Base-by-base conservation (phyloP, 2,113 vertebrate species). In the Platysternon megacephalum region DNA sequence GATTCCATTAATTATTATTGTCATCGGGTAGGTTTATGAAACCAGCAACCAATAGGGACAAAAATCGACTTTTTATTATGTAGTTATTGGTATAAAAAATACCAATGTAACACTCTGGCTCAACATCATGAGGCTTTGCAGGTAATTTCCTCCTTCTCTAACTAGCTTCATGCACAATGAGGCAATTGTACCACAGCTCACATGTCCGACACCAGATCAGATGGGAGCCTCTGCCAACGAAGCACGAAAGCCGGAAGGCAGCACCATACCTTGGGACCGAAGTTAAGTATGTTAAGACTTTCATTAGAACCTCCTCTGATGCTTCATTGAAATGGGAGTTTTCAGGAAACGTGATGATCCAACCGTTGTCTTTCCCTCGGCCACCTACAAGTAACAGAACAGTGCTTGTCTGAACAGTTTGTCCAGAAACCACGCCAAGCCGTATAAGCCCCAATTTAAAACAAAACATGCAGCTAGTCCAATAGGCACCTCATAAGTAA, bases 301-400 rank as follows among this genome's bases (percentile, higher is more conserved):
- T 99, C 48, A 98, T 93, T 61, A 99, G 96, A 5, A 98, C 97
- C 96, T 99, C 98, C 95, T 99, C 99, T 0, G 99, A 98, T 96
- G 99, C 98, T 92, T 99, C 98, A 42, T 97, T 99, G 98, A 99
- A 99, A 93, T 97, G 98, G 48, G 98, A 98, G 51, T 98, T 99
- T 97, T 99, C 99, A 6, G 99, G 99, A 87, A 99, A 98, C 1
- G 99, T 99, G 97, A 99, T 99, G 91, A 99, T 99, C 98, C 99
- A 99, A 42, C 98, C 98, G 72, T 99, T 99, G 92, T 99, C 99
- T 95, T 99, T 99, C 44, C 99, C 99, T 68, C 98, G 98, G 17
- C 99, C 99, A 56, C 99, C 99, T 99, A 95, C n/a, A 91, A 91
- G 6, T n/a, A 87, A 93, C 46, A 96, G 79, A 94, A 29, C 46